Evolutionary conservation across 2,797 vertebrate species (phyloP).

Genomic region (Spinibarbus caldwelli): DNA sequence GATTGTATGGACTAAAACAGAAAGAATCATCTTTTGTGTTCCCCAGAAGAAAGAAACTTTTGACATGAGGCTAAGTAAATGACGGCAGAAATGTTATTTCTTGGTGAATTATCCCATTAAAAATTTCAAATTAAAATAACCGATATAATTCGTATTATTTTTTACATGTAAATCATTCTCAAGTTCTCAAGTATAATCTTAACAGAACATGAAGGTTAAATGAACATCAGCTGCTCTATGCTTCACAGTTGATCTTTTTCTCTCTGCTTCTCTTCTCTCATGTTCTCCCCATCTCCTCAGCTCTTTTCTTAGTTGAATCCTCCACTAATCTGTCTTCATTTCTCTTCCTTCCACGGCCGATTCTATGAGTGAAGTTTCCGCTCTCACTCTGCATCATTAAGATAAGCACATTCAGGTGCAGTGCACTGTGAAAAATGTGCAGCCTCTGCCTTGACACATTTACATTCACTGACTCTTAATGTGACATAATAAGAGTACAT

Average conservation of each 20-base stretch:
- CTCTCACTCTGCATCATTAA: conserved; percentile 61
- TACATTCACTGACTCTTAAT: conserved; percentile 51
- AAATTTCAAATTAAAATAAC: background rate
- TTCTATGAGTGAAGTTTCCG: conserved; percentile 62
- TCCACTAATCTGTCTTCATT: conserved; percentile 73
- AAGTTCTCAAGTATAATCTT: background rate
- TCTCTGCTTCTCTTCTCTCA: conserved; percentile 13
- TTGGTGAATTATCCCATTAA: background rate
- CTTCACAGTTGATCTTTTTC: background rate
- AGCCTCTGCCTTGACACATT: conserved; percentile 46
- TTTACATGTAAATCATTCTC: background rate
- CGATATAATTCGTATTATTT: background rate
- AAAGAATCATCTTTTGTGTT: background rate
- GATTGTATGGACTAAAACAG: background rate
- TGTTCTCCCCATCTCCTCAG: conserved; percentile 5
- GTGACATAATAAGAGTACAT: conserved; percentile 51
- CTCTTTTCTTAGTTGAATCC: conserved; percentile 60
- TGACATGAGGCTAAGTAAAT: background rate
- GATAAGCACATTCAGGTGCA: conserved; percentile 62
- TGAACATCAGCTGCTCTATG: conserved; percentile 2
- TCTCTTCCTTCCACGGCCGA: conserved; percentile 61
- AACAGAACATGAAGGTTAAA: conserved; percentile 8
- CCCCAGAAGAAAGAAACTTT: background rate
- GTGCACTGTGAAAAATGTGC: conserved; percentile 39
- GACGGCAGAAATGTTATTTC: background rate